These are phyloP conservation scores for Slavum lentiscoides DNA, from an alignment of 2,888 invertebrate species.

Conservation along the genomic window DNA sequence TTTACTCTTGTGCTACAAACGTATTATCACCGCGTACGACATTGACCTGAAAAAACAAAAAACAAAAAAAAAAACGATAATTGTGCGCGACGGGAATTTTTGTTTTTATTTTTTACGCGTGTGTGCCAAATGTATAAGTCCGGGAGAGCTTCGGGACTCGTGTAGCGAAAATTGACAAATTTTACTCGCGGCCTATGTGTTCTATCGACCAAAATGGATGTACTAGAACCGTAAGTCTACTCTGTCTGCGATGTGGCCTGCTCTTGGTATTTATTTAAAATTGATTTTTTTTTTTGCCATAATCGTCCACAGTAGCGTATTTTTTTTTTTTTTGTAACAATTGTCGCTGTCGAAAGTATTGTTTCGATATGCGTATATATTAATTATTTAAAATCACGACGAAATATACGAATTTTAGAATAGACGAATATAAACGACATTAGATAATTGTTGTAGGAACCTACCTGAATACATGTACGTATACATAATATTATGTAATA, in stretches of 20 bases:
- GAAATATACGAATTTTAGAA: constrained; percentile 20
- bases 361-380: not conserved
- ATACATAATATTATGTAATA: not conserved
- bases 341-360: constrained; percentile 10
- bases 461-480: not conserved
- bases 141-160: constrained; percentile 49
- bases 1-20: not conserved
- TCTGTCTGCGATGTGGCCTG: constrained; percentile 50
- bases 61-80: not conserved
- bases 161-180: constrained; percentile 40
- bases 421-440: constrained; percentile 22
- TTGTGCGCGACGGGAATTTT: not conserved
- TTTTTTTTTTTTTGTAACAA: not conserved
- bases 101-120: not conserved
- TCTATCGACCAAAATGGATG: constrained; percentile 45
- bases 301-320: not conserved
- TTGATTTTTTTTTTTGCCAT: constrained; percentile 21
- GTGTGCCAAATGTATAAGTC: constrained; percentile 27
- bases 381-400: constrained; percentile 1
- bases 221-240: constrained; percentile 49
- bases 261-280: constrained; percentile 50
- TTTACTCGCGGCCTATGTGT: constrained; percentile 41
- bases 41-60: not conserved
- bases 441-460: constrained; percentile 20
- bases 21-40: not conserved